Conservation (phyloP, 1,140 invertebrate genomes). For the Platyscapa corneri region DNA sequence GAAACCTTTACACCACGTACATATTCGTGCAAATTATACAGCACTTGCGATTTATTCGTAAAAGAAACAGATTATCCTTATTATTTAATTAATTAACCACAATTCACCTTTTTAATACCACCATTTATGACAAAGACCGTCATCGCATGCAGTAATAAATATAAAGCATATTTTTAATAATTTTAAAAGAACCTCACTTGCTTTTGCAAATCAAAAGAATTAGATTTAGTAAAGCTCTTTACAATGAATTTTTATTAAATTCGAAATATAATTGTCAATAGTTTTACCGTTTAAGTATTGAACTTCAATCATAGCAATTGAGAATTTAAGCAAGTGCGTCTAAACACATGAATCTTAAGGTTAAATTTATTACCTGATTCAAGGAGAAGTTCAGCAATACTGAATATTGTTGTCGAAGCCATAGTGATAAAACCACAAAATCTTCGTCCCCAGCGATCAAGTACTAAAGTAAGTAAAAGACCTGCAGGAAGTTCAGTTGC, state of each 20-base stretch:
- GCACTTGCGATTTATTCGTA: background rate
- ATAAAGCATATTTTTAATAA: too few relatives aligned
- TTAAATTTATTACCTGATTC: conserved; percentile 59
- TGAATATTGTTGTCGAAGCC: conserved; percentile 74
- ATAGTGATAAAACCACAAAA: conserved; percentile 77
- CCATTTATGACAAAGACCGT: too few relatives aligned
- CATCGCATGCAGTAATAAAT: too few relatives aligned
- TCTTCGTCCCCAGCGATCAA: conserved; percentile 80
- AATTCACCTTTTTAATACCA: background rate
- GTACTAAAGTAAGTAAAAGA: conserved; percentile 77
- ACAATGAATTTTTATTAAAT: too few relatives aligned
- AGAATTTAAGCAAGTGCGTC: too few relatives aligned
- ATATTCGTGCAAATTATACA: background rate
- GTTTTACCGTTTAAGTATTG: too few relatives aligned
- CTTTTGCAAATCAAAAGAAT: too few relatives aligned
- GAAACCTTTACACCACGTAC: background rate
- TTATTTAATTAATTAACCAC: too few relatives aligned
- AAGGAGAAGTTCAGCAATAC: conserved; percentile 70
- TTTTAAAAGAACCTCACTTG: too few relatives aligned
- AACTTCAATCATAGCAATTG: too few relatives aligned
- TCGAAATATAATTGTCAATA: too few relatives aligned
- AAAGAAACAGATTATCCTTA: background rate
- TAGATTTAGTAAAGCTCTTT: too few relatives aligned
- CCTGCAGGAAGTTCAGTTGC: conserved; percentile 83
- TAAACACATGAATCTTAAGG: background rate